phyloP scores from a whole-genome alignment of 2,797 vertebrate species.

The Sus cebifrons region DNA sequence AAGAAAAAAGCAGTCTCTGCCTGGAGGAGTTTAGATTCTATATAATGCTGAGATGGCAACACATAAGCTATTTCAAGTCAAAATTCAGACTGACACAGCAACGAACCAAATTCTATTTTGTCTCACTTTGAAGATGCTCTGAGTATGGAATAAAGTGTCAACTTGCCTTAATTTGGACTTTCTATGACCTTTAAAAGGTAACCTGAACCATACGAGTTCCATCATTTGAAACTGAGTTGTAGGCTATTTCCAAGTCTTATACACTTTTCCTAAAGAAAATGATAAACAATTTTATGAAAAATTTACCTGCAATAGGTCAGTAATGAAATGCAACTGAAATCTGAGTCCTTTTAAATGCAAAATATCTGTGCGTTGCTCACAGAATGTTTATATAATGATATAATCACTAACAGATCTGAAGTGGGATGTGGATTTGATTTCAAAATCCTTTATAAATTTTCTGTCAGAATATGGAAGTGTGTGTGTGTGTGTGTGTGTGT shows the following conservation, averaged over 20 bases:
- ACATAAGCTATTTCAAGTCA: conserved; percentile 35
- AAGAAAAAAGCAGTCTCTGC: conserved; percentile 11
- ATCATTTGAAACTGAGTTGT: conserved; percentile 53
- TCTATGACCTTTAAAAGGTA: conserved; percentile 52
- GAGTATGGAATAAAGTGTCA: conserved; percentile 49
- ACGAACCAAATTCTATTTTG: conserved; percentile 58
- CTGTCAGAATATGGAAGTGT: conserved; percentile 9
- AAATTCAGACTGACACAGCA: conserved; percentile 58
- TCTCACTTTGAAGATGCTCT: conserved; percentile 55
- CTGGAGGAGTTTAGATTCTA: conserved; percentile 34
- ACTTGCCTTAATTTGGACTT: conserved; percentile 29
- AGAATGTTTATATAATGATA: conserved; percentile 53
- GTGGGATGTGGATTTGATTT: conserved; percentile 35
- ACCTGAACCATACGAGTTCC: background rate
- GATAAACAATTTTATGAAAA: conserved; percentile 59
- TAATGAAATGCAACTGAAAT: conserved; percentile 54
- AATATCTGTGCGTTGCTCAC: conserved; percentile 44
- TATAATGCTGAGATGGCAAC: conserved; percentile 27
- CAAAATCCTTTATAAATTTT: conserved; percentile 57
- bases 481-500: background rate
- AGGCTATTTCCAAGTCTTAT: conserved; percentile 25
- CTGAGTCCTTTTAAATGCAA: conserved; percentile 45
- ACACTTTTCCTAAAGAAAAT: conserved; percentile 55
- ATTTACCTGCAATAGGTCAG: background rate
- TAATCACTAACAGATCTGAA: conserved; percentile 53